Conservation (phyloP, 2,797 vertebrate genomes). For the Phrynocephalus vlangalii region DNA sequence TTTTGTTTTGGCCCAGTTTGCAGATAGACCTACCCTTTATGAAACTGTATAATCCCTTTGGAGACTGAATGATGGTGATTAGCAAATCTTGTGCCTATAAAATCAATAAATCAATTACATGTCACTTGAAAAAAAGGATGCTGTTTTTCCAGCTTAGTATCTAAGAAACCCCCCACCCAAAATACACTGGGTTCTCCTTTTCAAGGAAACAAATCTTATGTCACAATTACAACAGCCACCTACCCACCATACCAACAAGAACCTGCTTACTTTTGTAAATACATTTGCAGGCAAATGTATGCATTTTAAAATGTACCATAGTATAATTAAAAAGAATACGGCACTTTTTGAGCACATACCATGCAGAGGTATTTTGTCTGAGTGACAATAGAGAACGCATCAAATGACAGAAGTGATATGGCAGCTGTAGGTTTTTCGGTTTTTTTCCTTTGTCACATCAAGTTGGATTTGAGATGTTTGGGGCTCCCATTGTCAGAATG, state of each 20-base stretch:
- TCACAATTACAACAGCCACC: background rate
- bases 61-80: background rate
- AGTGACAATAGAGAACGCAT: constrained; percentile 12
- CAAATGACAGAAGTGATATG: background rate
- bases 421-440: background rate
- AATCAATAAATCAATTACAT: background rate
- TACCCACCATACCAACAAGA: background rate
- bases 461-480: background rate
- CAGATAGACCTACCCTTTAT: background rate
- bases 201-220: background rate
- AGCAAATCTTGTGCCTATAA: background rate
- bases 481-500: background rate
- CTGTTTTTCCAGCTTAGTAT: too few species aligned
- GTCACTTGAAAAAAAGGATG: too few species aligned
- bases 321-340: background rate
- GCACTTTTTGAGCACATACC: background rate
- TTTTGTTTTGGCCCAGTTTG: too few species aligned
- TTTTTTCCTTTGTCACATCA: constrained; percentile 7
- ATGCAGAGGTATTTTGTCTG: background rate
- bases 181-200: background rate
- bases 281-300: background rate
- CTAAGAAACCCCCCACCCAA: background rate
- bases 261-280: background rate
- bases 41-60: background rate
- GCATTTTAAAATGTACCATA: background rate